phyloP scores from a whole-genome alignment of 2,113 vertebrate species.

The Gnathonemus longibarbis region DNA sequence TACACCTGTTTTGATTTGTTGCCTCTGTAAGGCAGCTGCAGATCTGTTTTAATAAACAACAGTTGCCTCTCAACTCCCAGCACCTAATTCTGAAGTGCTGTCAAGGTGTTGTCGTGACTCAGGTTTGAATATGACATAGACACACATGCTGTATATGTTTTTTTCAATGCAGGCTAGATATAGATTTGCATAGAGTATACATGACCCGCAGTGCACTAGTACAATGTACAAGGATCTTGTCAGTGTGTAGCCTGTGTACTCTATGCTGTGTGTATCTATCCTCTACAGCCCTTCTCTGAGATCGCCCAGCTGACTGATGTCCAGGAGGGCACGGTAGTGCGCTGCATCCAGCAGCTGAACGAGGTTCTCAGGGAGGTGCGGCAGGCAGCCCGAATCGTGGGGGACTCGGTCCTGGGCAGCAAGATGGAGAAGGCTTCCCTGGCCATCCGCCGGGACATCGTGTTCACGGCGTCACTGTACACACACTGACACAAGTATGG shows the following conservation, averaged over 20 bases:
- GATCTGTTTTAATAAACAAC: neutral
- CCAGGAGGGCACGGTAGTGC: slow-evolving; percentile 84
- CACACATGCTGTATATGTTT: neutral
- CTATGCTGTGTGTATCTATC: neutral
- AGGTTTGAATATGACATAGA: neutral
- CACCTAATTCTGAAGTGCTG: neutral
- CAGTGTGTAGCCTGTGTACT: neutral
- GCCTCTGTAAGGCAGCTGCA: neutral
- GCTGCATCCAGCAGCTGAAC: slow-evolving; percentile 84
- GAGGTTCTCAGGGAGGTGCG: slow-evolving; percentile 83
- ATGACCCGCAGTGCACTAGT: neutral
- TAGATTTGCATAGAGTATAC: neutral
- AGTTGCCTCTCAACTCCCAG: neutral
- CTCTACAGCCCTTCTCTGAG: slow-evolving; percentile 75
- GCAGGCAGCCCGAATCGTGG: slow-evolving; percentile 77
- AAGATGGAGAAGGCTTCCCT: slow-evolving; percentile 85
- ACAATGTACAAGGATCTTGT: neutral
- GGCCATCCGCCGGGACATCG: slow-evolving; percentile 81
- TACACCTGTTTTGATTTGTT: neutral
- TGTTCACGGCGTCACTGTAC: slow-evolving; percentile 86
- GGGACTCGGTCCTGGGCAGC: slow-evolving; percentile 79
- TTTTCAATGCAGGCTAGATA: neutral
- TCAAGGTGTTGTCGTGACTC: neutral
- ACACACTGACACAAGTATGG: slow-evolving; percentile 64
- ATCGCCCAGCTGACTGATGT: slow-evolving; percentile 78